A percentile compares a stretch with the other conserved stretches of the same genome.
Conservation (phyloP, 2,888 invertebrate species). For the Plebejus melissa region DNA sequence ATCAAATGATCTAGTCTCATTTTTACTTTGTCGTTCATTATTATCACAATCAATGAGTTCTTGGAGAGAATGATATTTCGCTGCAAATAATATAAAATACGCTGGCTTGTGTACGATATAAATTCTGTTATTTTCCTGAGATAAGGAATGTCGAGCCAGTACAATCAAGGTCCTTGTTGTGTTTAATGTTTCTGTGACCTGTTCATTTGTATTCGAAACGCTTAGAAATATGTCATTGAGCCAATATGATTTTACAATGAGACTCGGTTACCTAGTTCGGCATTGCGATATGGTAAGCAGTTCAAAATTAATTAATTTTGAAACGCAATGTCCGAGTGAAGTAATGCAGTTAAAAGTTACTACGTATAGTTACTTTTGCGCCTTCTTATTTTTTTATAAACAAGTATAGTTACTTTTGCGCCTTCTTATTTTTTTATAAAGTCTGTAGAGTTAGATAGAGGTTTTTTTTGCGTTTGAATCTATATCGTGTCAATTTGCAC, state of each 20-base stretch:
- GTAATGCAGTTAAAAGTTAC: background rate
- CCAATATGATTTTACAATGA: slow-evolving; percentile 12
- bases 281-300: slow-evolving; percentile 1
- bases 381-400: background rate
- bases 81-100: background rate
- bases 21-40: background rate
- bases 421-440: background rate
- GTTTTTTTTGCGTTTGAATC: background rate
- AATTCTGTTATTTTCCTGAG: slow-evolving; percentile 11
- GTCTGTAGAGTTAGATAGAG: too few species aligned
- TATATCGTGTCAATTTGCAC: background rate
- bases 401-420: too few species aligned
- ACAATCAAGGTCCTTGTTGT: slow-evolving; percentile 12
- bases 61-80: background rate
- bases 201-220: slow-evolving; percentile 22
- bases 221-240: slow-evolving; percentile 16
- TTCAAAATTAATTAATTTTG: slow-evolving; percentile 1
- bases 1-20: background rate
- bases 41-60: background rate
- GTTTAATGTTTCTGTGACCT: slow-evolving; percentile 11
- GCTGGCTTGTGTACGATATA: background rate
- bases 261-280: background rate
- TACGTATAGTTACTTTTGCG: background rate
- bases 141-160: slow-evolving; percentile 14
- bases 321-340: background rate